Evolutionary conservation across 2,888 invertebrate genomes (phyloP).

Genomic region (Philereme vetulata): DNA sequence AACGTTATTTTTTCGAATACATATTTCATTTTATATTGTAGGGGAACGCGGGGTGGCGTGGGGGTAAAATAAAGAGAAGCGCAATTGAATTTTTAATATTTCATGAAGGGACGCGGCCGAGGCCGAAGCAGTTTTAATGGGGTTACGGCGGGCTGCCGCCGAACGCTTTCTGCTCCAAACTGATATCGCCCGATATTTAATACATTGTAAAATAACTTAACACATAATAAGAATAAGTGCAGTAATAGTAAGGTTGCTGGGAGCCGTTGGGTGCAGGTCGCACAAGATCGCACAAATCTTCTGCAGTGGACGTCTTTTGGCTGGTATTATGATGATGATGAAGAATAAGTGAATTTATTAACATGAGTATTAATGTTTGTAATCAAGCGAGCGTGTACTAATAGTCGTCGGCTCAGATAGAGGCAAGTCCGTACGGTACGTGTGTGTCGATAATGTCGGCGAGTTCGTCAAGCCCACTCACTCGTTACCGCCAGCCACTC

Average conservation of each 20-base stretch:
- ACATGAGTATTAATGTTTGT: too few species aligned
- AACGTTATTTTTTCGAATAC: slow-evolving; percentile 80
- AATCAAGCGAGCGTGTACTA: too few species aligned
- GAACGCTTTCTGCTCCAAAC: slow-evolving; percentile 32
- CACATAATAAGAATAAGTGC: too few species aligned
- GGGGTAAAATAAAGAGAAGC: slow-evolving; percentile 83
- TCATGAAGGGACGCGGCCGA: slow-evolving; percentile 77
- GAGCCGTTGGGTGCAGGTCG: too few species aligned
- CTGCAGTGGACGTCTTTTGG: too few species aligned
- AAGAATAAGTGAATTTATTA: too few species aligned
- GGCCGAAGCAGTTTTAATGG: slow-evolving; percentile 78
- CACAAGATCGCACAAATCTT: too few species aligned
- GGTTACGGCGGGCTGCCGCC: slow-evolving; percentile 60
- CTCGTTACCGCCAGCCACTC: slow-evolving; percentile 9
- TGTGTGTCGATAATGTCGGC: neutral
- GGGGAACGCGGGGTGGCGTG: slow-evolving; percentile 67
- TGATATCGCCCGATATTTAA: slow-evolving; percentile 17
- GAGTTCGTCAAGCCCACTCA: slow-evolving; percentile 2
- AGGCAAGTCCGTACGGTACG: neutral
- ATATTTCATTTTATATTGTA: slow-evolving; percentile 83
- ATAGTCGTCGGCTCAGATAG: too few species aligned
- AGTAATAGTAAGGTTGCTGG: too few species aligned
- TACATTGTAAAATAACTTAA: too few species aligned
- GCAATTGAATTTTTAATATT: slow-evolving; percentile 85
- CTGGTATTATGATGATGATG: too few species aligned